Base-by-base conservation (phyloP, 2,113 vertebrate species). In the Dicerorhinus sumatrensis region DNA sequence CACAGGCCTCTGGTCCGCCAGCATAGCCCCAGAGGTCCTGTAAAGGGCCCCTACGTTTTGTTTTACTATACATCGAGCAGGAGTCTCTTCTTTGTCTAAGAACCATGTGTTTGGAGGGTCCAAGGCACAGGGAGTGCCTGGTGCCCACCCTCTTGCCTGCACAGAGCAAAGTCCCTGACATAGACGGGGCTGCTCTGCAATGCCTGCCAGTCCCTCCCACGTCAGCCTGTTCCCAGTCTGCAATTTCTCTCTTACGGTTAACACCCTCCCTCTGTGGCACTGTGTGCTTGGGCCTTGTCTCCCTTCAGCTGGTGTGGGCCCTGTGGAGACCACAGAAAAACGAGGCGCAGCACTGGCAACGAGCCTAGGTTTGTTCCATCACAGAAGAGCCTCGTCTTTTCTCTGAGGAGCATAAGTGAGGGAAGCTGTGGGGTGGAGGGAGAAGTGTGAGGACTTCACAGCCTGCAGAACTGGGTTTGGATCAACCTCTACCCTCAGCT, bases 261-360 rank as follows among this genome's bases (percentile, higher is more conserved):
- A n/a, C 6, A 75, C 6, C 21, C 9, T 46, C 39, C 18, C 76
- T 33, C 27, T 72, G 29, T 48, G 51, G 79, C 46, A 46, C 36
- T 13, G 4, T 23, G 54, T 36, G 14, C 13, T 1, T 31, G 42
- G 63, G 51, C 20, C 6, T 0, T 13, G 8, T 81, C 31, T 92
- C 20, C 0, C 31, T n/a, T 0, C n/a, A 42, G 12, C 11, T 17
- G 42, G 29, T 3, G n/a, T 42, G 65, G 23, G 29, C 4, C 21
- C 54, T 46, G 12, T 42, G 48, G 42, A 33, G 33, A 81, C 12
- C 23, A 7, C 36, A 16, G 27, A 6, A 51, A 72, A 23, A 51
- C 79, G 21, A 8, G n/a, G 16, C 3, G 3, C 14, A 48, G 6
- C 12, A 17, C 60, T 2, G 12, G 18, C 42, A 36, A 2, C 23